A percentile compares a stretch with the other conserved stretches of the same genome.
Conservation (phyloP, 1,140 invertebrate species). For the Drosophila prosaltans region DNA sequence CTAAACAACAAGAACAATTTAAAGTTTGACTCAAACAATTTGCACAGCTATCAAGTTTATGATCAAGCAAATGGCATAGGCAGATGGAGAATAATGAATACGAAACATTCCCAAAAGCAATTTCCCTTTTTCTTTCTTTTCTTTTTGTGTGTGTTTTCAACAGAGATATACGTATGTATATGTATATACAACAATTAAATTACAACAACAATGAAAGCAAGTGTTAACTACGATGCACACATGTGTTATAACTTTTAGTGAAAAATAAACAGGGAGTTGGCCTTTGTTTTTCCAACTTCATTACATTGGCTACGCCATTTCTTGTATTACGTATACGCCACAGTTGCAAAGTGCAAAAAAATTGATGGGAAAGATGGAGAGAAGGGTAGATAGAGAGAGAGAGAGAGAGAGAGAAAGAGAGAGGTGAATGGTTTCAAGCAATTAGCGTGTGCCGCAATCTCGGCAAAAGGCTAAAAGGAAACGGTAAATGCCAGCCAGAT, state of each 20-base stretch:
- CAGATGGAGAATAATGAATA: conserved; percentile 36
- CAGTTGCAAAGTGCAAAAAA: conserved; percentile 42
- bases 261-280: conserved; percentile 41
- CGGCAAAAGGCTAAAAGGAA: conserved; percentile 62
- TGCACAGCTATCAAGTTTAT: conserved; percentile 48
- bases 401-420: not conserved
- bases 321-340: conserved; percentile 51
- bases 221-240: conserved; percentile 69
- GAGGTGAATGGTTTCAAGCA: conserved; percentile 60
- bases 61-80: conserved; percentile 33
- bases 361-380: conserved; percentile 27
- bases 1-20: conserved; percentile 50
- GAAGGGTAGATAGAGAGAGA: not conserved
- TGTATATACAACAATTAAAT: not conserved
- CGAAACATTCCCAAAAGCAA: conserved; percentile 4
- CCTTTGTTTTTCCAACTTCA: conserved; percentile 57
- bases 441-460: conserved; percentile 78
- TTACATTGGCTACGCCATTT: conserved; percentile 51
- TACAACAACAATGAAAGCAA: conserved; percentile 47
- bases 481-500: conserved; percentile 57
- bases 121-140: not conserved
- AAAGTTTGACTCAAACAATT: conserved; percentile 52
- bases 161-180: too few species aligned
- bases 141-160: too few species aligned
- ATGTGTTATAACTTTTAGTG: conserved; percentile 57